Percentiles rank a stretch among this genome's conserved stretches.
Evolutionary conservation across 2,113 vertebrate species (phyloP).

Genomic region (Nestor notabilis): DNA sequence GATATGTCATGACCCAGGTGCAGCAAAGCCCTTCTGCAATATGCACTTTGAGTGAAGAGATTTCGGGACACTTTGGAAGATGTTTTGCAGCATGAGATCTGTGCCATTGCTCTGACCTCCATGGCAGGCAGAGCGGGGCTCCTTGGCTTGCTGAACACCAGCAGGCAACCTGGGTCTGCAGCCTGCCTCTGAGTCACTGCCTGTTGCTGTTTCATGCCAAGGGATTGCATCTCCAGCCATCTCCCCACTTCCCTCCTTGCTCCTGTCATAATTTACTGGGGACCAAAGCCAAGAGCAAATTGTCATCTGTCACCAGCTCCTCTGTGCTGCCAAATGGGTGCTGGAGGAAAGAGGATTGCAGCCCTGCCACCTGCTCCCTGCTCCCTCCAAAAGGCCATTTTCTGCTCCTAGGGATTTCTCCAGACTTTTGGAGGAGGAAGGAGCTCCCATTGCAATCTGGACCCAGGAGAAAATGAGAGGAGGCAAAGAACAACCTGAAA

Average conservation of each 20-base stretch:
- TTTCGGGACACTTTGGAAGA: not conserved
- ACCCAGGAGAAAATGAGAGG: not conserved
- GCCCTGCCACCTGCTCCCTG: rapidly evolving
- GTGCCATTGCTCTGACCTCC: not conserved
- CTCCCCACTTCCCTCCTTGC: not conserved
- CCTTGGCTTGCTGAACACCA: rapidly evolving
- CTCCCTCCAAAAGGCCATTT: not conserved
- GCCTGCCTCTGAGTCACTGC: not conserved
- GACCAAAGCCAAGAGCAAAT: not conserved
- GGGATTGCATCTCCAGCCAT: not conserved
- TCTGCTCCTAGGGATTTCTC: not conserved
- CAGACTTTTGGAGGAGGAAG: rapidly evolving
- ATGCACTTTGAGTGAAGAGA: not conserved
- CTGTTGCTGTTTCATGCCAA: too few relatives aligned
- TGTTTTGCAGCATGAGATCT: not conserved
- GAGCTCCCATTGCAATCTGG: not conserved
- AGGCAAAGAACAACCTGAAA: not conserved
- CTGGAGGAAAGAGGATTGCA: not conserved
- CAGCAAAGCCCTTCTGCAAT: not conserved
- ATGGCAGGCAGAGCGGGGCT: not conserved
- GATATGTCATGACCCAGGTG: not conserved
- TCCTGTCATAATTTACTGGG: not conserved
- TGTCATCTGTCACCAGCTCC: not conserved
- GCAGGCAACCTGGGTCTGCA: not conserved
- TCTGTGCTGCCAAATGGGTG: not conserved